Evolutionary conservation across 2,888 invertebrate species (phyloP).

Genomic region (Pyrrhia umbra): DNA sequence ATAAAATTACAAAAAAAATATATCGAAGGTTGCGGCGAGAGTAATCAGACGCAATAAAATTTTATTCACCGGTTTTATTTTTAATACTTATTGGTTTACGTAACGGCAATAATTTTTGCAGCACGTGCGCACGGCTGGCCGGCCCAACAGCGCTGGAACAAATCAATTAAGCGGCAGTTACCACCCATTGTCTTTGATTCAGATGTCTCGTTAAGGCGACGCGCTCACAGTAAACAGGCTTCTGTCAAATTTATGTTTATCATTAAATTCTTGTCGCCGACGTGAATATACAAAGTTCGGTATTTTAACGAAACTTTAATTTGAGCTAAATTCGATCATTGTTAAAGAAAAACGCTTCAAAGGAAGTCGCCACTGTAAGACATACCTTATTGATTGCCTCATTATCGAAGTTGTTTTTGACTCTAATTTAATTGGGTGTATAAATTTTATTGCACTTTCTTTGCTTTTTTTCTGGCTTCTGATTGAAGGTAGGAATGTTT

Average conservation of each 20-base stretch:
- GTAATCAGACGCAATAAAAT: slow-evolving; percentile 53
- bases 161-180: slow-evolving; percentile 77
- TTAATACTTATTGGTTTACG: slow-evolving; percentile 53
- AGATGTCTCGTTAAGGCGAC: slow-evolving; percentile 81
- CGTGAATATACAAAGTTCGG: slow-evolving; percentile 69
- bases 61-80: slow-evolving; percentile 52
- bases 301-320: slow-evolving; percentile 86
- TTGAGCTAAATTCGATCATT: slow-evolving; percentile 76
- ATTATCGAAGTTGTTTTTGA: slow-evolving; percentile 74
- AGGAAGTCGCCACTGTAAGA: slow-evolving; percentile 66
- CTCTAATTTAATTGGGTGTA: slow-evolving; percentile 83
- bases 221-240: slow-evolving; percentile 69
- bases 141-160: slow-evolving; percentile 64
- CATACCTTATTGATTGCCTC: slow-evolving; percentile 78
- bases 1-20: slow-evolving; percentile 53
- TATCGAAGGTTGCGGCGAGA: slow-evolving; percentile 51
- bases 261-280: slow-evolving; percentile 77
- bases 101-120: slow-evolving; percentile 51
- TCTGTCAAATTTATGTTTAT: slow-evolving; percentile 81
- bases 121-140: slow-evolving; percentile 48
- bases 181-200: slow-evolving; percentile 84
- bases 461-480: slow-evolving; percentile 49
- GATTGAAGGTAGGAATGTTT: slow-evolving; percentile 36
- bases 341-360: slow-evolving; percentile 71
- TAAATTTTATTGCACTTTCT: slow-evolving; percentile 77